A percentile compares a stretch with the other conserved stretches of the same genome.
Evolutionary conservation across 1,140 invertebrate genomes (phyloP).

Genomic region (Cotesia vestalis): DNA sequence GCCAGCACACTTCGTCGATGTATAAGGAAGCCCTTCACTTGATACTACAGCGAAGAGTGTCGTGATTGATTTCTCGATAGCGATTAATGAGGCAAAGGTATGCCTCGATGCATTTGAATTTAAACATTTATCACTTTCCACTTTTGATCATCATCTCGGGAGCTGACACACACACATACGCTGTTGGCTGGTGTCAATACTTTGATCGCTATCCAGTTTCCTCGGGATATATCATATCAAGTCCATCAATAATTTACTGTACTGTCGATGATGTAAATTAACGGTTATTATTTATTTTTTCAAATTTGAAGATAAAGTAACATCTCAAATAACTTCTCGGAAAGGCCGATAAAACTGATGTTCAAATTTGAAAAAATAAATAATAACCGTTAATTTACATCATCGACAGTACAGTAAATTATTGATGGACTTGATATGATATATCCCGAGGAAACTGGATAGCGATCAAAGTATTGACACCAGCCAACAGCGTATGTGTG

Average conservation of each 20-base stretch:
- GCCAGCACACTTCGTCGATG: background rate
- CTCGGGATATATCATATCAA: no score
- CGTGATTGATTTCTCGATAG: conserved; percentile 39
- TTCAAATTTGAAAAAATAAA: no score
- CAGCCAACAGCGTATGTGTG: background rate
- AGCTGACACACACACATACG: background rate
- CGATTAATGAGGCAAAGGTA: conserved; percentile 33
- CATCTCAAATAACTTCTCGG: no score
- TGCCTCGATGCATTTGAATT: conserved; percentile 33
- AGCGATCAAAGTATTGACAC: background rate
- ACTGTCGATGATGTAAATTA: background rate
- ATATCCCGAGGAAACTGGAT: no score
- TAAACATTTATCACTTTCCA: conserved; percentile 24
- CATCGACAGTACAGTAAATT: background rate
- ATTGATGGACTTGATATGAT: no score
- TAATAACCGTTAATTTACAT: no score
- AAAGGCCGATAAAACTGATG: no score
- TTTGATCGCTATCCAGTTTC: no score
- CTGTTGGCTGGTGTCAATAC: background rate
- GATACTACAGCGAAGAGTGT: background rate
- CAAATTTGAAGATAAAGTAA: no score
- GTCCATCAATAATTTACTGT: background rate
- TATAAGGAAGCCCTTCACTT: no score
- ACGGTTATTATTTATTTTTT: no score
- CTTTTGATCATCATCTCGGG: background rate